These are phyloP conservation scores for Platyura marginata DNA, from an alignment of 1,140 invertebrate species.

Conservation along the genomic window DNA sequence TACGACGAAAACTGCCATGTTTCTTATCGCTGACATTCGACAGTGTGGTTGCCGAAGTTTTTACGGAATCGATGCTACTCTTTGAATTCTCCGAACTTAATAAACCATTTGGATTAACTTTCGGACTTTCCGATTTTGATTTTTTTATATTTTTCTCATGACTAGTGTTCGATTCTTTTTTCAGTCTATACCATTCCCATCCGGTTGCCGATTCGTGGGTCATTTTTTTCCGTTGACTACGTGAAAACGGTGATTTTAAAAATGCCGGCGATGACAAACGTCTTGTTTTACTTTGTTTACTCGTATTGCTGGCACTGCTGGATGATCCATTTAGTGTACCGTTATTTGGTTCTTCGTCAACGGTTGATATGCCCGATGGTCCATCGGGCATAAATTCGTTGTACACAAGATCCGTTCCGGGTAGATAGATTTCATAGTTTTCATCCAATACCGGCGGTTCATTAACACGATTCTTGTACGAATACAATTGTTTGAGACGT, in stretches of 20 bases:
- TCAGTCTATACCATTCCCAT: slow-evolving; percentile 21
- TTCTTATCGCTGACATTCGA: slow-evolving; percentile 16
- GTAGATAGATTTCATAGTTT: slow-evolving; percentile 21
- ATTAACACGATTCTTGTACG: slow-evolving; percentile 12
- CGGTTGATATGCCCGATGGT: slow-evolving; percentile 18
- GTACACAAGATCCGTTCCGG: slow-evolving; percentile 18
- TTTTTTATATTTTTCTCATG: background rate
- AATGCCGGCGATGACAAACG: slow-evolving; percentile 41
- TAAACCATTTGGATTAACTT: background rate
- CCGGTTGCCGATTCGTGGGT: slow-evolving; percentile 12
- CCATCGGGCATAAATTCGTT: slow-evolving; percentile 24
- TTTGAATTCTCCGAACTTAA: background rate
- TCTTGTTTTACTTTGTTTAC: slow-evolving; percentile 24
- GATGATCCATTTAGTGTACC: slow-evolving; percentile 2
- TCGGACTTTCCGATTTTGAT: slow-evolving; percentile 2
- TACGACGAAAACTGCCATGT: slow-evolving; percentile 18
- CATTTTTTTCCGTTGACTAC: slow-evolving; percentile 13
- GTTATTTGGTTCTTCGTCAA: slow-evolving; percentile 6
- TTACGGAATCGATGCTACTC: background rate
- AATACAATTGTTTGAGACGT: slow-evolving; percentile 4
- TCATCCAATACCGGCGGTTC: slow-evolving; percentile 19
- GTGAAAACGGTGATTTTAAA: slow-evolving; percentile 34
- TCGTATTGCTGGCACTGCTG: slow-evolving; percentile 14
- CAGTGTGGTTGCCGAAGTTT: slow-evolving; percentile 3
- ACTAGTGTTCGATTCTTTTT: background rate